phyloP scores from a whole-genome alignment of 2,113 vertebrate species.

The Jaculus jaculus region DNA sequence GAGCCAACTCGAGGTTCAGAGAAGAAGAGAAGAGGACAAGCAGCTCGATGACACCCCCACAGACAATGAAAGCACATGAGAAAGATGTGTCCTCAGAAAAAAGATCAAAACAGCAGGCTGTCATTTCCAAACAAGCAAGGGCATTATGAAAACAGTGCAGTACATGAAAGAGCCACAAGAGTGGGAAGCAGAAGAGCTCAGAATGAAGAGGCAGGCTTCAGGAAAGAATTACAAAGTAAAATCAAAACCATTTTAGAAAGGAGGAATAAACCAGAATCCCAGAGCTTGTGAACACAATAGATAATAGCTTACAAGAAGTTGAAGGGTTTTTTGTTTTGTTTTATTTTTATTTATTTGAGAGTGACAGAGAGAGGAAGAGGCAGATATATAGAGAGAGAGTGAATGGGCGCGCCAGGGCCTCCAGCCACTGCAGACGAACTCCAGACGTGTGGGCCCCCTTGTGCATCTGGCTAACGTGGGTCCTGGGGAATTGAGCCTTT shows the following conservation, averaged over 20 bases:
- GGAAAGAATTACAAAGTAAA: neutral
- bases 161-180: neutral
- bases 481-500: too few relatives aligned
- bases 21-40: neutral
- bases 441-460: too few relatives aligned
- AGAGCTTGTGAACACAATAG: neutral
- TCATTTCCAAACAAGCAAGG: constrained; percentile 34
- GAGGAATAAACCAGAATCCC: neutral
- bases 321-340: too few relatives aligned
- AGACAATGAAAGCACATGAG: constrained; percentile 15
- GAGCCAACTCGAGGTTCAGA: neutral
- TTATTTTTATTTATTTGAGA: too few relatives aligned
- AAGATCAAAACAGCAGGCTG: neutral
- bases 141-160: neutral
- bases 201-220: too few relatives aligned
- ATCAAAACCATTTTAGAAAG: neutral
- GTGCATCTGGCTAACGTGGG: too few relatives aligned
- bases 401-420: too few relatives aligned
- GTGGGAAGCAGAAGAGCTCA: too few relatives aligned
- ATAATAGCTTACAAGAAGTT: neutral
- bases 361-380: too few relatives aligned
- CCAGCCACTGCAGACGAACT: too few relatives aligned
- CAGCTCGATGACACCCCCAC: neutral
- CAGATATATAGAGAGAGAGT: too few relatives aligned
- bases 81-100: constrained; percentile 33